A percentile compares a stretch with the other conserved stretches of the same genome.
These are phyloP conservation scores for Scrobipalpa costella DNA, from an alignment of 2,888 invertebrate genomes.

Conservation along the genomic window DNA sequence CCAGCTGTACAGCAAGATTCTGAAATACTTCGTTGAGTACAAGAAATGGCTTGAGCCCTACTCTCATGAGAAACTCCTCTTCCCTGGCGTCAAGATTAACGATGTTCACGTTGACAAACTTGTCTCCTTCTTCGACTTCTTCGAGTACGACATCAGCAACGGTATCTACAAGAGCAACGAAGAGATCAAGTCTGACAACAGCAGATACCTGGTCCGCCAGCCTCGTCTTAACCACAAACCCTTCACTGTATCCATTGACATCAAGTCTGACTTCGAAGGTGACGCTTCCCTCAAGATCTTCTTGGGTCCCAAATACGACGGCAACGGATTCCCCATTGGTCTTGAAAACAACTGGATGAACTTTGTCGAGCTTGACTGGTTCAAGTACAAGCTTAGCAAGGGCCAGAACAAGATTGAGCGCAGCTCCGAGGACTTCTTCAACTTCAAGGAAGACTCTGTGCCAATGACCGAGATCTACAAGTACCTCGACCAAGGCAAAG, in stretches of 20 bases:
- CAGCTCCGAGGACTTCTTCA: constrained; percentile 83
- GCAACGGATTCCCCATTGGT: constrained; percentile 68
- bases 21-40: constrained; percentile 74
- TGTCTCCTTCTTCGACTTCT: constrained; percentile 81
- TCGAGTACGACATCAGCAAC: constrained; percentile 82
- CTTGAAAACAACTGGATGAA: constrained; percentile 77
- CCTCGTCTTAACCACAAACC: constrained; percentile 82
- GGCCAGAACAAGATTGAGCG: constrained; percentile 85
- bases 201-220: constrained; percentile 82
- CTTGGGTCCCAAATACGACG: constrained; percentile 82
- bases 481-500: constrained; percentile 75
- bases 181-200: constrained; percentile 56
- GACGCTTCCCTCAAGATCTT: constrained; percentile 80
- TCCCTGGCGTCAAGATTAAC: constrained; percentile 77
- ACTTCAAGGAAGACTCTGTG: constrained; percentile 82
- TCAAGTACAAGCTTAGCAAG: constrained; percentile 76
- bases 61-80: constrained; percentile 70
- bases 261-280: constrained; percentile 62
- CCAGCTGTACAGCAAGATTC: constrained; percentile 77
- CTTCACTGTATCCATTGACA: constrained; percentile 69
- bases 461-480: constrained; percentile 82
- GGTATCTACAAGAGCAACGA: constrained; percentile 58
- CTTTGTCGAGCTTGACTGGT: constrained; percentile 45
- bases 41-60: constrained; percentile 75
- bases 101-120: constrained; percentile 78